Evolutionary conservation across 2,888 invertebrate genomes (phyloP).

Genomic region (Thecophora atra): DNA sequence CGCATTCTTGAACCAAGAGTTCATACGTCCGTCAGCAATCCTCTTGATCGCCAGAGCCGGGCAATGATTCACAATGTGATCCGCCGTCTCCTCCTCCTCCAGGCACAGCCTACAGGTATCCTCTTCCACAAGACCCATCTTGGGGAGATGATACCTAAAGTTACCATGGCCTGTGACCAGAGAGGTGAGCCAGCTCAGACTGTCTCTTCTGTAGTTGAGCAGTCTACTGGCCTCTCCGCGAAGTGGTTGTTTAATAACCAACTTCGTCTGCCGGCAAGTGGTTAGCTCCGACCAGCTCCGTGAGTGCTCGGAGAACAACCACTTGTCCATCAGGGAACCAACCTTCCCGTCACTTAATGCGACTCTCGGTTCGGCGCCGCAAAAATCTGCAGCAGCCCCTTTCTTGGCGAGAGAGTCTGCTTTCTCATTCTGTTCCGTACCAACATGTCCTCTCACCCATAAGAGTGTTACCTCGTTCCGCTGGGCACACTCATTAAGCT

Average conservation of each 20-base stretch:
- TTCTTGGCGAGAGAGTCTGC: background rate
- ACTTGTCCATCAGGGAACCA: background rate
- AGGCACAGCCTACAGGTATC: too few relatives aligned
- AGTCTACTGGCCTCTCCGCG: background rate
- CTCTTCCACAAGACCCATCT: too few relatives aligned
- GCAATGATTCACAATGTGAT: too few relatives aligned
- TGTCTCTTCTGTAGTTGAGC: background rate
- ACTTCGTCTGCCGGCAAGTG: constrained; percentile 4
- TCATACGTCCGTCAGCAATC: too few relatives aligned
- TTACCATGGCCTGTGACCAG: background rate
- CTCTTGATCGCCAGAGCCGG: too few relatives aligned
- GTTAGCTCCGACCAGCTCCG: background rate
- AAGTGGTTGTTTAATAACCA: constrained; percentile 2
- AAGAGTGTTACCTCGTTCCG: background rate
- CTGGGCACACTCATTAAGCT: background rate
- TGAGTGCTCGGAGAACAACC: background rate
- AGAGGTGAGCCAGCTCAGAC: background rate
- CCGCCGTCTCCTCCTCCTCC: too few relatives aligned
- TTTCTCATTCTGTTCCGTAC: background rate
- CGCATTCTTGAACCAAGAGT: too few relatives aligned
- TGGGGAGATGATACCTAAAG: background rate
- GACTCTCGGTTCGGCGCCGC: constrained; percentile 11
- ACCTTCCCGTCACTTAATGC: background rate
- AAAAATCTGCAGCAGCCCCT: background rate
- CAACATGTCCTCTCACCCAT: background rate